phyloP scores from a whole-genome alignment of 1,140 invertebrate genomes.

The Heterodera carotae region DNA sequence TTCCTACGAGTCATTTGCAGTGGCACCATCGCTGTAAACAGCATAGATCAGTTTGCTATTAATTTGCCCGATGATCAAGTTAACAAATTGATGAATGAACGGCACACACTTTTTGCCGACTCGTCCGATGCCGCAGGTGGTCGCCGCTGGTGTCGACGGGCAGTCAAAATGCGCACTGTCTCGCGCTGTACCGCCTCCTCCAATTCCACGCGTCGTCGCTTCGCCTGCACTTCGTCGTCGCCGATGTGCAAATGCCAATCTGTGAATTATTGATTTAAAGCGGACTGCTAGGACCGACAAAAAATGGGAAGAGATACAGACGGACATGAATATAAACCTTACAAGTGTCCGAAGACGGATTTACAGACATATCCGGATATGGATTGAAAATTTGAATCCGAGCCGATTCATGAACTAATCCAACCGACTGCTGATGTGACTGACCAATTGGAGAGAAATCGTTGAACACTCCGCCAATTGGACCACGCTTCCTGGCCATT shows the following conservation, averaged over 20 bases:
- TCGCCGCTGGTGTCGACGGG: not conserved
- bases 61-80: too few relatives aligned
- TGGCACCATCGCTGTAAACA: not conserved
- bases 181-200: conserved; percentile 12
- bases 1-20: not conserved
- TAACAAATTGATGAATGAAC: too few relatives aligned
- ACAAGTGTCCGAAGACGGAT: too few relatives aligned
- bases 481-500: not conserved
- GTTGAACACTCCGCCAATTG: conserved; percentile 1
- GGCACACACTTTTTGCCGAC: not conserved
- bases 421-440: too few relatives aligned
- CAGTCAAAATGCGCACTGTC: conserved; percentile 15
- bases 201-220: conserved; percentile 18
- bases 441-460: conserved; percentile 26
- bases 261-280: not conserved
- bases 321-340: too few relatives aligned
- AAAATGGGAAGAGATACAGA: too few relatives aligned
- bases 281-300: too few relatives aligned
- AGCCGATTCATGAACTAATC: too few relatives aligned
- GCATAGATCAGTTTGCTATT: too few relatives aligned
- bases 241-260: conserved; percentile 30
- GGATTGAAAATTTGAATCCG: too few relatives aligned
- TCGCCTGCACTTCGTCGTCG: conserved; percentile 14
- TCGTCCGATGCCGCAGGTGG: not conserved
- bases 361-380: too few relatives aligned